Evolutionary conservation across 1,140 invertebrate genomes (phyloP).

Genomic region (Palaemon carinicauda): DNA sequence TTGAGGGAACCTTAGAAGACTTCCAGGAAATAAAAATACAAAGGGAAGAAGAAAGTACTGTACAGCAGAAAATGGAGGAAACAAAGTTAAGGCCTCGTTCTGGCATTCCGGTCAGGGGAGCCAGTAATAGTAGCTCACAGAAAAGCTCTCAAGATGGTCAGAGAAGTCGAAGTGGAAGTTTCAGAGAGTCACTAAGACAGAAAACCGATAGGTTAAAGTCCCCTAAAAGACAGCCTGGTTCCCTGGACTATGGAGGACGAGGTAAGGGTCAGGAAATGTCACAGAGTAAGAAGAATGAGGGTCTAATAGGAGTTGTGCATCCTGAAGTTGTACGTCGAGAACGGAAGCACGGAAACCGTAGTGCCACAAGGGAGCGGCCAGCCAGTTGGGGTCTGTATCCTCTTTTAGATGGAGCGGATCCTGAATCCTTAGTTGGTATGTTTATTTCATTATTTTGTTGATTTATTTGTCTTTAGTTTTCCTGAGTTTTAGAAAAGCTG

Average conservation of each 20-base stretch:
- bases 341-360: constrained; percentile 21
- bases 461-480: neutral
- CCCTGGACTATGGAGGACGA: too few relatives aligned
- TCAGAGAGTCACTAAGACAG: constrained; percentile 25
- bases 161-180: constrained; percentile 35
- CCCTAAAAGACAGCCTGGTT: constrained; percentile 15
- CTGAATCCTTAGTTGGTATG: constrained; percentile 47
- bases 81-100: constrained; percentile 10
- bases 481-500: neutral
- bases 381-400: constrained; percentile 52
- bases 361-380: constrained; percentile 13
- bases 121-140: neutral
- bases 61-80: constrained; percentile 1
- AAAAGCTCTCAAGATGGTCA: constrained; percentile 12
- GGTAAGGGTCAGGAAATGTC: neutral
- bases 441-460: neutral
- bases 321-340: constrained; percentile 20
- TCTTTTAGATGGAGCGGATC: constrained; percentile 39
- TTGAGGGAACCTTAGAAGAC: constrained; percentile 22
- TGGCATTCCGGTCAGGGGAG: constrained; percentile 13
- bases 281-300: neutral
- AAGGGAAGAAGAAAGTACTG: neutral
- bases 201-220: constrained; percentile 31
- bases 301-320: neutral
- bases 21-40: constrained; percentile 36